A percentile compares a stretch with the other conserved stretches of the same genome.
Evolutionary conservation across 2,113 vertebrate species (phyloP).

Genomic region (Numida meleagris): DNA sequence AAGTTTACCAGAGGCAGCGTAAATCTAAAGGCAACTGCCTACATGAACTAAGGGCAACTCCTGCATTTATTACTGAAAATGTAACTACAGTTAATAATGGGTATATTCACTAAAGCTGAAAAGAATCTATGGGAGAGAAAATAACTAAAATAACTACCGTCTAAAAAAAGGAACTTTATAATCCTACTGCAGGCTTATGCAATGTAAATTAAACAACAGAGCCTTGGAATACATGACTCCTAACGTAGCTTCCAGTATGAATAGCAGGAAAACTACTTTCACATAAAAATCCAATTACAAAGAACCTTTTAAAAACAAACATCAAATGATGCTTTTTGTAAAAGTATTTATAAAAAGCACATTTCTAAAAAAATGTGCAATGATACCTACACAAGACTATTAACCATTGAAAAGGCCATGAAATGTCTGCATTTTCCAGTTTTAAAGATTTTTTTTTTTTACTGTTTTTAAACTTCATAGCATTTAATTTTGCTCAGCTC

Average conservation of each 20-base stretch:
- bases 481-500: background rate
- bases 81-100: background rate
- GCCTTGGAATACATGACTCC: background rate
- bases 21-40: background rate
- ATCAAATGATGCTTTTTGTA: background rate
- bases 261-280: background rate
- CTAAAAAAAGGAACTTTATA: background rate
- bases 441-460: background rate
- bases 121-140: background rate
- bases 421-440: background rate
- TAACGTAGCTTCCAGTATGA: background rate
- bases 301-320: background rate
- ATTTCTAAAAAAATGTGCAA: background rate
- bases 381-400: background rate
- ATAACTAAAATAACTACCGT: background rate
- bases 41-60: background rate
- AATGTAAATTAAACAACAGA: background rate
- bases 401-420: background rate
- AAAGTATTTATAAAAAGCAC: background rate
- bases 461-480: background rate
- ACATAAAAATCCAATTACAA: background rate
- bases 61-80: slow-evolving; percentile 6
- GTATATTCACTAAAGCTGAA: background rate
- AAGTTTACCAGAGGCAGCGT: background rate
- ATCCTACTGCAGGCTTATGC: background rate